phyloP scores from a whole-genome alignment of 2,888 invertebrate genomes.

The Serrognathus titanus region DNA sequence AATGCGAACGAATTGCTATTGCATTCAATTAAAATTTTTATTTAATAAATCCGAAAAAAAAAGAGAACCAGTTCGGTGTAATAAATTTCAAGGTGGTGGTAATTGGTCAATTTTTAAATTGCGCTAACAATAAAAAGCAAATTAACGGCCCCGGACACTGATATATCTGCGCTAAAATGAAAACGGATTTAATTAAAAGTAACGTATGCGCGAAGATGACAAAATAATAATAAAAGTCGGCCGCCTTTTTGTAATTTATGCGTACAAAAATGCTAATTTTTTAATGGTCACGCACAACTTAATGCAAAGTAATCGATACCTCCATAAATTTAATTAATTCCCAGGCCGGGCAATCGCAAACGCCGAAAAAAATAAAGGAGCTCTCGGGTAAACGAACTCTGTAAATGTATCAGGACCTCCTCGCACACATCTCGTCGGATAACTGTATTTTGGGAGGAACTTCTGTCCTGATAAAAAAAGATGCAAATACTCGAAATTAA shows the following conservation, averaged over 20 bases:
- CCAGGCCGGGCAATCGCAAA: background rate
- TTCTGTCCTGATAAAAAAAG: too few species aligned
- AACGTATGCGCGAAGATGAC: too few species aligned
- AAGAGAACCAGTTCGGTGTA: too few species aligned
- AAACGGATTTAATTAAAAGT: too few species aligned
- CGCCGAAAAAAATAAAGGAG: background rate
- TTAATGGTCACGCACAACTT: background rate
- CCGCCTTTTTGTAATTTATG: background rate
- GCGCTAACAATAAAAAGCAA: too few species aligned
- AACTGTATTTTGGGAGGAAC: background rate
- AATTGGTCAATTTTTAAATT: too few species aligned
- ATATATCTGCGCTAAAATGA: too few species aligned
- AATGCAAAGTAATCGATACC: background rate
- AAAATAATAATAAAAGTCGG: background rate
- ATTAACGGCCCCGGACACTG: too few species aligned
- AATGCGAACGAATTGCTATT: too few species aligned
- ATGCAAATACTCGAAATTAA: background rate
- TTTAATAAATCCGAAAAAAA: too few species aligned
- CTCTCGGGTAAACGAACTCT: background rate
- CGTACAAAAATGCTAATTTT: background rate
- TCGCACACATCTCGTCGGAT: background rate
- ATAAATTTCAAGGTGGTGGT: too few species aligned
- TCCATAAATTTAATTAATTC: slow-evolving; percentile 1
- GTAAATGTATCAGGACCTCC: background rate
- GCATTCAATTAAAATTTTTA: too few species aligned